Percentiles rank a stretch among this genome's conserved stretches.
phyloP scores from a whole-genome alignment of 1,140 invertebrate species.

The Bombus superbus region DNA sequence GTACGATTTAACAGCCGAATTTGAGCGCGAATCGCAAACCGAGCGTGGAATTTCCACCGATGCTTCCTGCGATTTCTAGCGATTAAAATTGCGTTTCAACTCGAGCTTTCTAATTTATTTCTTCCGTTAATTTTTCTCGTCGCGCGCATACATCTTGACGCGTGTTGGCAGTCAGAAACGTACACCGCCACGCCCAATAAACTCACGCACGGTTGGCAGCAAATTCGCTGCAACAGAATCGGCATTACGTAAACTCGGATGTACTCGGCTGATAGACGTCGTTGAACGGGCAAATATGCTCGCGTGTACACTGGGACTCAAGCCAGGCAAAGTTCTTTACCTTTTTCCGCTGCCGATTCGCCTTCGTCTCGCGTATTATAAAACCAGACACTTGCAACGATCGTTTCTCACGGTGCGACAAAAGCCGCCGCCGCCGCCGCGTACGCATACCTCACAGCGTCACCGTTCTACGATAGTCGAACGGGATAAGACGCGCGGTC shows the following conservation, averaged over 20 bases:
- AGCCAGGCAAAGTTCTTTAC: neutral
- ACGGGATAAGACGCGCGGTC: conserved; percentile 4
- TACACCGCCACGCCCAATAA: neutral
- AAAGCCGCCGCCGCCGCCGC: conserved; percentile 36
- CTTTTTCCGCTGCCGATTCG: conserved; percentile 15
- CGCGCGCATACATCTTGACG: neutral
- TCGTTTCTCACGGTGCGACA: conserved; percentile 63
- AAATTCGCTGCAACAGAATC: conserved; percentile 15
- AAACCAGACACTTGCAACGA: conserved; percentile 39
- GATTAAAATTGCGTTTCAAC: too few species aligned
- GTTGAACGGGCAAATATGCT: conserved; percentile 34
- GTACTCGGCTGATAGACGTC: conserved; percentile 22
- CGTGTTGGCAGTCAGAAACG: neutral
- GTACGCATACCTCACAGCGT: conserved; percentile 22
- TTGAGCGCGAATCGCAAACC: too few species aligned
- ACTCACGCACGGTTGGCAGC: neutral
- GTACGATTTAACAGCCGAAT: too few species aligned
- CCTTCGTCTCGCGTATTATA: conserved; percentile 52
- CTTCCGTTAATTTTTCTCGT: neutral
- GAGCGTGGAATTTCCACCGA: neutral
- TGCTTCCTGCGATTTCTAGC: too few species aligned
- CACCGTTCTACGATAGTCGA: conserved; percentile 24
- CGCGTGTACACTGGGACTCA: neutral
- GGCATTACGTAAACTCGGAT: conserved; percentile 53
- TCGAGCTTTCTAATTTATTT: neutral